phyloP scores from a whole-genome alignment of 1,140 invertebrate genomes.

The Drosophila paulistorum region DNA sequence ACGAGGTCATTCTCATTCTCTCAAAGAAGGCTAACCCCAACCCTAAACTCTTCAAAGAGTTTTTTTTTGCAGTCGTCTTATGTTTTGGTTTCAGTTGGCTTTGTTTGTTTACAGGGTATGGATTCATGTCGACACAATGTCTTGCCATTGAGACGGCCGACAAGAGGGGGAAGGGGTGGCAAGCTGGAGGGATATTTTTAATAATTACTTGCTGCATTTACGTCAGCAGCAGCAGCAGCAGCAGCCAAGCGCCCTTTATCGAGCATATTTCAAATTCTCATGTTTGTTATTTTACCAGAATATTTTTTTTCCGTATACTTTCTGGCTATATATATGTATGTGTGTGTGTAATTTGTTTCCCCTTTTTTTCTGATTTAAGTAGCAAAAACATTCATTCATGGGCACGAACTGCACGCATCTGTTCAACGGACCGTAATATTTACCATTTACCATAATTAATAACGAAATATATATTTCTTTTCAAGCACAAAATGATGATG shows the following conservation, averaged over 20 bases:
- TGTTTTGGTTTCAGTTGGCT: too few relatives aligned
- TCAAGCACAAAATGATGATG: conserved; percentile 13
- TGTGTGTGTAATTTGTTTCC: conserved; percentile 21
- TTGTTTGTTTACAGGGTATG: too few relatives aligned
- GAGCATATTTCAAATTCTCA: conserved; percentile 41
- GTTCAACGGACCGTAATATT: conserved; percentile 33
- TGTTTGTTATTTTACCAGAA: conserved; percentile 50
- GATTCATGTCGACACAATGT: too few relatives aligned
- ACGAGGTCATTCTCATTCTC: too few relatives aligned
- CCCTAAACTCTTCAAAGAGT: too few relatives aligned
- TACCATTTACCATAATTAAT: conserved; percentile 24
- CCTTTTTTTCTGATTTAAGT: conserved; percentile 32
- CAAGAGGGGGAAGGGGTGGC: too few relatives aligned
- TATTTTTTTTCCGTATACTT: conserved; percentile 46
- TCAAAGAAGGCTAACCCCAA: too few relatives aligned
- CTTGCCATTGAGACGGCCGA: too few relatives aligned
- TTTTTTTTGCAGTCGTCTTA: too few relatives aligned
- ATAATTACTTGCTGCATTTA: conserved; percentile 9
- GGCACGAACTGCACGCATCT: conserved; percentile 66
- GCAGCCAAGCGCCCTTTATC: conserved; percentile 46
- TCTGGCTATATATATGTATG: not conserved
- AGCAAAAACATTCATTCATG: conserved; percentile 60
- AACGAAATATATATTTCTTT: not conserved
- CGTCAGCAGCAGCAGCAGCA: conserved; percentile 13
- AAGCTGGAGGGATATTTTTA: not conserved